phyloP scores from a whole-genome alignment of 2,888 invertebrate species.

The Erpobdella octoculata region DNA sequence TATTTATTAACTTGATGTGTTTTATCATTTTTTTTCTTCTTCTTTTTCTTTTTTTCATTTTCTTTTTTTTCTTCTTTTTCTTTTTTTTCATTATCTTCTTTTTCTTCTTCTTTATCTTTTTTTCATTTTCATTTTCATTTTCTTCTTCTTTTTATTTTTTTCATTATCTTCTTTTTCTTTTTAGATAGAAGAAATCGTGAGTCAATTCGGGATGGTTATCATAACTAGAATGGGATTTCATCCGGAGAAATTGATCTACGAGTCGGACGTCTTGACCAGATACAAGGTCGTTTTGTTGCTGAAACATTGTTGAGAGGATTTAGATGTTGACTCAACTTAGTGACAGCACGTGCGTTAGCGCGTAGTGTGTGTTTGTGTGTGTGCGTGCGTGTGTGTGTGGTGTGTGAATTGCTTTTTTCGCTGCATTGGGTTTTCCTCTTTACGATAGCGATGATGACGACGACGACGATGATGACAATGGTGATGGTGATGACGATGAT shows the following conservation, averaged over 20 bases:
- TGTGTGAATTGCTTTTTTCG: too few species aligned
- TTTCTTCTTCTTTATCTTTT: background rate
- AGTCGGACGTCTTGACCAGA: slow-evolving; percentile 78
- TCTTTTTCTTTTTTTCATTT: background rate
- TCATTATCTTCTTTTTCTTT: background rate
- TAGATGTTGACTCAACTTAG: too few species aligned
- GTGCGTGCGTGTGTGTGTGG: too few species aligned
- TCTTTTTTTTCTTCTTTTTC: background rate
- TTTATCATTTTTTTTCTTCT: background rate
- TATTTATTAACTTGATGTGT: too few species aligned
- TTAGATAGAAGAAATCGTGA: slow-evolving; percentile 77
- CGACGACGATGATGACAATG: too few species aligned
- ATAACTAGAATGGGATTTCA: slow-evolving; percentile 75
- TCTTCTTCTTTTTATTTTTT: background rate
- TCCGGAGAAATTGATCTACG: slow-evolving; percentile 79
- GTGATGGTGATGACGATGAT: too few species aligned
- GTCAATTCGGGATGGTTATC: slow-evolving; percentile 76
- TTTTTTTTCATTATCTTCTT: background rate
- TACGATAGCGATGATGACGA: too few species aligned
- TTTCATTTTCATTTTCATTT: background rate
- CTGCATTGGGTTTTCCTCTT: too few species aligned
- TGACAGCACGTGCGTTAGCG: too few species aligned
- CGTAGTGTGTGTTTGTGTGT: too few species aligned
- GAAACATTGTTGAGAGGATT: too few species aligned
- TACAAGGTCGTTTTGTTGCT: too few species aligned